Conservation (phyloP, 2,797 vertebrate species). For the Distichodus sexfasciatus region DNA sequence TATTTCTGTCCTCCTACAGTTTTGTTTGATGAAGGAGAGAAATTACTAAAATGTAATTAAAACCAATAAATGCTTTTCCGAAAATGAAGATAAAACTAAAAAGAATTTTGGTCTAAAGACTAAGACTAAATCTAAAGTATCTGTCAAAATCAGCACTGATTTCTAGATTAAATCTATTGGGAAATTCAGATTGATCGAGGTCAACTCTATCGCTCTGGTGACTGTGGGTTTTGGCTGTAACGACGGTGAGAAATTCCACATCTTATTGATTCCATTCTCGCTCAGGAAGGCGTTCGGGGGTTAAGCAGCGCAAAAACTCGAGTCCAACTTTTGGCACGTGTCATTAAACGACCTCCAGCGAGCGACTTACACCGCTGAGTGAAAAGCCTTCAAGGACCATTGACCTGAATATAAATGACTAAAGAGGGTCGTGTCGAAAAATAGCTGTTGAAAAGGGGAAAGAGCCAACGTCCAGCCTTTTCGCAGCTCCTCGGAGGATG, state of each 20-base stretch:
- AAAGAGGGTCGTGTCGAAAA: conserved; percentile 41
- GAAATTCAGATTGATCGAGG: neutral
- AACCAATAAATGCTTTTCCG: too few relatives aligned
- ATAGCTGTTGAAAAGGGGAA: conserved; percentile 40
- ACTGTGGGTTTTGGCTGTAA: neutral
- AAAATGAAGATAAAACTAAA: too few relatives aligned
- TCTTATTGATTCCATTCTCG: neutral
- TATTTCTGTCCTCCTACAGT: too few relatives aligned
- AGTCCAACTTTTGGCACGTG: conserved; percentile 34
- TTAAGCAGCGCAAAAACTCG: neutral
- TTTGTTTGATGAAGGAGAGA: too few relatives aligned
- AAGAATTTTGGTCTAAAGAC: too few relatives aligned
- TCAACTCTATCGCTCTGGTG: neutral
- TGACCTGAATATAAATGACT: conserved; percentile 42
- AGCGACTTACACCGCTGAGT: conserved; percentile 36
- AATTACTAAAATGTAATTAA: too few relatives aligned
- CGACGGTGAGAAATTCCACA: neutral
- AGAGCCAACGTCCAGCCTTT: conserved; percentile 39
- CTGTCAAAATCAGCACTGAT: neutral
- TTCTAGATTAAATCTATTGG: too few relatives aligned
- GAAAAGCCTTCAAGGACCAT: conserved; percentile 43
- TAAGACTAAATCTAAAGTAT: too few relatives aligned
- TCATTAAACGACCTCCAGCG: conserved; percentile 35
- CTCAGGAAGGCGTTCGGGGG: neutral
- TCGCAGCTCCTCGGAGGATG: conserved; percentile 37